phyloP scores from a whole-genome alignment of 2,797 vertebrate species.

The Cottoperca gobio region DNA sequence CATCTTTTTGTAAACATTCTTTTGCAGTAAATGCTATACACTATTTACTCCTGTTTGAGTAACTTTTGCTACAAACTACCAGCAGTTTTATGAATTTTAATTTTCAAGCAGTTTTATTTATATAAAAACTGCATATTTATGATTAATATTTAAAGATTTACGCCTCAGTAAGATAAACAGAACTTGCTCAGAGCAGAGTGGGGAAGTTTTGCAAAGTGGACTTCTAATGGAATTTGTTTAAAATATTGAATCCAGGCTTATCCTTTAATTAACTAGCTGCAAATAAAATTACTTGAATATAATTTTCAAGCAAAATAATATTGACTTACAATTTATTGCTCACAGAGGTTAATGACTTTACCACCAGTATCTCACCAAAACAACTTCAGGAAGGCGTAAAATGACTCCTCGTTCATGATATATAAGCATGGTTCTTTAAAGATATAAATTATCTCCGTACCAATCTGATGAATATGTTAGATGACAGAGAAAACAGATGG shows the following conservation, averaged over 20 bases:
- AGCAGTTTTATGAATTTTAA: not conserved
- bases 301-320: constrained; percentile 41
- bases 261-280: constrained; percentile 32
- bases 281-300: constrained; percentile 36
- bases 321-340: constrained; percentile 31
- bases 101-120: not conserved
- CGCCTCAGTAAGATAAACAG: not conserved
- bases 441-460: constrained; percentile 31
- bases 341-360: constrained; percentile 41
- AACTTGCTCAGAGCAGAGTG: not conserved
- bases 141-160: not conserved
- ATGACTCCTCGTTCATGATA: constrained; percentile 13
- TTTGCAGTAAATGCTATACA: no score
- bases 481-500: constrained; percentile 56
- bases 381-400: constrained; percentile 4
- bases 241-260: constrained; percentile 19
- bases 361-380: constrained; percentile 35
- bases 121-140: not conserved
- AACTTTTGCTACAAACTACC: no score
- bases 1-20: not conserved
- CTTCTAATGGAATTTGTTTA: not conserved
- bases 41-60: no score
- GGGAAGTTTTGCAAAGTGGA: not conserved
- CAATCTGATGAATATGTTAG: constrained; percentile 43
- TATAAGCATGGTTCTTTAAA: constrained; percentile 12